These are phyloP conservation scores for Neodiprion virginianus DNA, from an alignment of 1,140 invertebrate genomes.

Conservation along the genomic window DNA sequence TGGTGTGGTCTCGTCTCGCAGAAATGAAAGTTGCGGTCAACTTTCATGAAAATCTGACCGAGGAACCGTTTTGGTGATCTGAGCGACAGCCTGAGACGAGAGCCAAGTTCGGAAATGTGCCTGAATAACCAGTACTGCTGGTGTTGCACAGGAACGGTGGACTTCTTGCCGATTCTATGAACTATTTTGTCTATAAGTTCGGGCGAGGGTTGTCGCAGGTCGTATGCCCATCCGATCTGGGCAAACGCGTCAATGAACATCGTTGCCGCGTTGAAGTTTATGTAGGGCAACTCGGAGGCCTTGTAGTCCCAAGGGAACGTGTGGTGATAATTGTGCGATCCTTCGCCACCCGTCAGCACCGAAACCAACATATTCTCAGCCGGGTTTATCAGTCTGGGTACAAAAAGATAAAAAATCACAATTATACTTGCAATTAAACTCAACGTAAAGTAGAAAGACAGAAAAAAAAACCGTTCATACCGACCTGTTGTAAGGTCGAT, in stretches of 20 bases:
- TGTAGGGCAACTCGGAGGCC: conserved; percentile 68
- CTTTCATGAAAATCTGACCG: neutral
- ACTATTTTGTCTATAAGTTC: conserved; percentile 63
- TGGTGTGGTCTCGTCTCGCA: neutral
- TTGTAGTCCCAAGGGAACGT: conserved; percentile 87
- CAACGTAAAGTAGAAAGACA: neutral
- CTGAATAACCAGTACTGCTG: conserved; percentile 35
- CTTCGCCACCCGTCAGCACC: conserved; percentile 64
- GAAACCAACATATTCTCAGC: conserved; percentile 33
- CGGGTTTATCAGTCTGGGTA: conserved; percentile 28
- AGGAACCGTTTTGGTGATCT: neutral
- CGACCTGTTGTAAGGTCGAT: conserved; percentile 12
- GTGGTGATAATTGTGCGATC: conserved; percentile 94
- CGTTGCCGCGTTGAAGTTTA: conserved; percentile 60
- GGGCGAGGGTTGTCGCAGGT: conserved; percentile 65
- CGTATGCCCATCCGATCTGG: conserved; percentile 69
- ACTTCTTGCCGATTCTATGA: conserved; percentile 49
- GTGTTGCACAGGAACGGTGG: conserved; percentile 73
- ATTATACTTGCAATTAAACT: too few species aligned
- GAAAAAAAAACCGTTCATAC: neutral
- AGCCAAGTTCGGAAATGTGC: too few species aligned
- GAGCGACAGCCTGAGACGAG: too few species aligned
- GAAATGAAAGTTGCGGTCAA: neutral
- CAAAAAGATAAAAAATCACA: neutral
- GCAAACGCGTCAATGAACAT: conserved; percentile 63